Evolutionary conservation across 2,113 vertebrate species (phyloP).

Genomic region (Agelaius phoeniceus): DNA sequence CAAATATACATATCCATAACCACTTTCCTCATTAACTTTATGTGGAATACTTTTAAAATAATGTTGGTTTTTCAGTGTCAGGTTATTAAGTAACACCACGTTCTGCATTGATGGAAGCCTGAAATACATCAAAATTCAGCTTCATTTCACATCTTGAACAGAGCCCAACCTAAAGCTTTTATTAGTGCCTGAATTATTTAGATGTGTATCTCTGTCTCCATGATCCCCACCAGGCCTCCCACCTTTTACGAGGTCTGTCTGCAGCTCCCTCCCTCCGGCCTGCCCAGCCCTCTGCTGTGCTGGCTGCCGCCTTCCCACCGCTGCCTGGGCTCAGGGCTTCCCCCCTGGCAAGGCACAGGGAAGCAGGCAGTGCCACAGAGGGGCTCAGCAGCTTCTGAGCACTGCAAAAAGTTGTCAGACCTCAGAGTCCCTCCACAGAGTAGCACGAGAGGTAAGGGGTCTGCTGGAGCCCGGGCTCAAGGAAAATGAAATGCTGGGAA

Average conservation of each 20-base stretch:
- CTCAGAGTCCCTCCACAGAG: not conserved
- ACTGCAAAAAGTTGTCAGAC: conserved; percentile 8
- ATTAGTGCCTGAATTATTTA: conserved; percentile 38
- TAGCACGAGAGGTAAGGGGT: conserved; percentile 51
- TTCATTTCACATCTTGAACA: not conserved
- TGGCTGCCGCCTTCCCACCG: not conserved
- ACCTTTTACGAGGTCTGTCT: conserved; percentile 27
- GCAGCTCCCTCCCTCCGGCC: not conserved
- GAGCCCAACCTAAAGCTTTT: conserved; percentile 2
- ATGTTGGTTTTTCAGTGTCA: not conserved
- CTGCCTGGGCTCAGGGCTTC: not conserved
- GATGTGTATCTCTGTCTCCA: not conserved
- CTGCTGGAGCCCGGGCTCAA: not conserved
- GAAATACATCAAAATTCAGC: not conserved
- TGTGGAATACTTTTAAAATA: not conserved
- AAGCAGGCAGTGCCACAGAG: not conserved
- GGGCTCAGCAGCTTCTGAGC: not conserved
- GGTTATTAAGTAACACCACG: not conserved
- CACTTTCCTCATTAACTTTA: conserved; percentile 17
- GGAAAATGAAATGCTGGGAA: not conserved
- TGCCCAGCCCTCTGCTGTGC: not conserved
- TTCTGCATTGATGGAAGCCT: not conserved
- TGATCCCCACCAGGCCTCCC: conserved; percentile 17
- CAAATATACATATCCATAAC: not conserved
- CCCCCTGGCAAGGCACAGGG: not conserved